Evolutionary conservation across 2,113 vertebrate genomes (phyloP), one percentile per base, ranked within the genome.

Genomic region (Caloenas nicobarica): DNA sequence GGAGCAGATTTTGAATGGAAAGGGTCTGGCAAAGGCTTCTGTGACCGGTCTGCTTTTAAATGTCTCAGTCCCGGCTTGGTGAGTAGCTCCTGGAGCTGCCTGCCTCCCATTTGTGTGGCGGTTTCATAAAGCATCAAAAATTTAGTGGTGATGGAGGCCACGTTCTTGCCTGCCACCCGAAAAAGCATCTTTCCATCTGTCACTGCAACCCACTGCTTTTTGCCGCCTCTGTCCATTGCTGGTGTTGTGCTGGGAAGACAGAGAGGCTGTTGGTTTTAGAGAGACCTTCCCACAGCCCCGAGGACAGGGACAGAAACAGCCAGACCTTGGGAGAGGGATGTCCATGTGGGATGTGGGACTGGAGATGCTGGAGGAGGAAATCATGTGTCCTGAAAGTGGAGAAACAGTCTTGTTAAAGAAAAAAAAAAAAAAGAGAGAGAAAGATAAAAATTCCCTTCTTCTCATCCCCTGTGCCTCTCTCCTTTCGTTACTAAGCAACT

Each of bases 401-500:
- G 85, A 77, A 89, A 53, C 21, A 42, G 16, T 29, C 53, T 95
- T 1, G 2, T 29, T 50, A 23, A 71, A 57, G 56, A 74, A 64
- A 76, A 76, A 23, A 71, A 57, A 60, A 74, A 64, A 76, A 76
- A 70, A 70, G 36, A 38, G 36, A 29, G 69, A 93, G 36, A 38
- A 38, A 29, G 69, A 93, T 74, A 94, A 89, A 94, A 94, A 86
- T 92, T 82, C 57, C 26, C 51, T 81, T 87, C 51, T 92, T 57
- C 65, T 81, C 85, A 87, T 85, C 60, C 53, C 51, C 62, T 95
- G 80, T 5, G 10, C 88, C 71, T 88, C 86, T 86, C 89, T 93
- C 66, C 69, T 90, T 51, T 54, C 5, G 96, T 97, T 96, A 96
- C 97, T 91, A 96, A 88, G 96, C 95, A 96, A 96, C 97, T 65